Conservation (phyloP, 2,113 vertebrate genomes). For the Pseudois nayaur region DNA sequence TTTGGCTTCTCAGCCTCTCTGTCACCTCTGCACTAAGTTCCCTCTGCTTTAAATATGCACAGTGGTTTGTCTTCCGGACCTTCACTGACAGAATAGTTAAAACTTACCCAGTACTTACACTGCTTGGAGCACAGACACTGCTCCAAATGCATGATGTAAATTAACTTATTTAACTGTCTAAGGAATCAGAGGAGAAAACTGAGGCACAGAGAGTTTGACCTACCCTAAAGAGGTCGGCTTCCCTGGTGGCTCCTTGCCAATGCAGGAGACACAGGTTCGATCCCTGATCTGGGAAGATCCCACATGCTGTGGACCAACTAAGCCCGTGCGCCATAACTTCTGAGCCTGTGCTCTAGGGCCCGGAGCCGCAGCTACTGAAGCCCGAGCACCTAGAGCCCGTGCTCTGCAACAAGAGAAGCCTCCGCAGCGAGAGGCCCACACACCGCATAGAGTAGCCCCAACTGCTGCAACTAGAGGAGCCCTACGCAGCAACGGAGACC, state of each 20-base stretch:
- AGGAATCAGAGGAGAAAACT: background rate
- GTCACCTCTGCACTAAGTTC: background rate
- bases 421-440: background rate
- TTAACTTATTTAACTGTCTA: background rate
- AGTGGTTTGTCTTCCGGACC: background rate
- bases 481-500: background rate
- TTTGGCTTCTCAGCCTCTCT: background rate
- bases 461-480: background rate
- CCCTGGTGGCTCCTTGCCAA: background rate
- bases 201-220: background rate
- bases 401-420: background rate
- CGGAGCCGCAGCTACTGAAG: background rate
- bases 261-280: background rate
- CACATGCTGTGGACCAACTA: background rate
- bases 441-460: background rate
- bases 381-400: fast-evolving
- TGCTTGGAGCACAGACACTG: background rate
- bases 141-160: background rate
- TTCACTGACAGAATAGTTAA: background rate
- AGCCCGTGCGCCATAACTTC: background rate
- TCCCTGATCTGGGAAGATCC: background rate
- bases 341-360: background rate
- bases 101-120: background rate
- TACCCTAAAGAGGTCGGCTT: background rate
- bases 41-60: background rate